Evolutionary conservation across 2,888 invertebrate genomes (phyloP), one percentile per base, ranked within the genome.

Genomic region (Stegana nigrithorax): DNA sequence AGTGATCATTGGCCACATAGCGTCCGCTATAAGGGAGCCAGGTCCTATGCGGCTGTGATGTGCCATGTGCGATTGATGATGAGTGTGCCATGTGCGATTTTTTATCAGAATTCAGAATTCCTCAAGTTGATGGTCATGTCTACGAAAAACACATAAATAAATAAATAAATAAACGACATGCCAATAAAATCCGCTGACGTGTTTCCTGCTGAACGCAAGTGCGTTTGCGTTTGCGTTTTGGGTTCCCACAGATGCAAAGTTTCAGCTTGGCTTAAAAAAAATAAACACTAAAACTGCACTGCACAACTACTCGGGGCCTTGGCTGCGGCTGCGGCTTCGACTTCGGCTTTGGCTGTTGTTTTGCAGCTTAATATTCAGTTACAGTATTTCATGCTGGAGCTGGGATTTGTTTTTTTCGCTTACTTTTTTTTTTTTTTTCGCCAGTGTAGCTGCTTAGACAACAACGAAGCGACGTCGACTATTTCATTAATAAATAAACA

Each of bases 401-500:
- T 36, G 10, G 36, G 36, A 36, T 36, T n/a, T 36, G 10, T 32
- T 32, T 32, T 8, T 32, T 2, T 32, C n/a, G n/a, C n/a, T 32
- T 32, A 2, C n/a, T 32, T 32, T 2, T 32, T 32, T 32, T 32
- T 32, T 32, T 10, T 36, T 36, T n/a, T 36, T 36, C n/a, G 10
- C n/a, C 10, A 36, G 36, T n/a, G 10, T 36, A 36, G n/a, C n/a
- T 44, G 14, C 8, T 8, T 17, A 44, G 14, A 44, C 44, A 4
- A 51, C 5, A 26, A 51, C 29, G 26, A 27, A n/a, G 27, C n/a
- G 12, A 36, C 21, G 26, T n/a, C 12, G 17, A 29, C 53, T 36
- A 55, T 36, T 32, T 36, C 53, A 59, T 47, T 45, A 45, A 59
- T 42, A 57, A 44, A 63, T 68, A 50, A 58, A 65, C 64, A 23